These are phyloP conservation scores for Rhyacichthys aspro DNA, from an alignment of 2,797 vertebrate species.

Conservation along the genomic window DNA sequence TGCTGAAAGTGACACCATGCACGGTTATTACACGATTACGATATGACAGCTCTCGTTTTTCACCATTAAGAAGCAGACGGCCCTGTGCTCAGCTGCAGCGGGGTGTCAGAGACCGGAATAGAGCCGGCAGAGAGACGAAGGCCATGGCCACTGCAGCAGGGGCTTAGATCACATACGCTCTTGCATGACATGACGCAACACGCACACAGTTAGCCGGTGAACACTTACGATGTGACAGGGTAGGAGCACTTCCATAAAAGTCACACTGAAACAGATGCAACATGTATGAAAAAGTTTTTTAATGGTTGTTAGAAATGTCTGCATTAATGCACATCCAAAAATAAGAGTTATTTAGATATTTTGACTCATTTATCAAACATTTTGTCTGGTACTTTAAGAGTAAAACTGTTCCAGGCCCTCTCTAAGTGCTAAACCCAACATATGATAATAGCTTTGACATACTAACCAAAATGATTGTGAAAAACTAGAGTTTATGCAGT, in stretches of 20 bases:
- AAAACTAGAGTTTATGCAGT: slow-evolving; percentile 62
- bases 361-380: no score
- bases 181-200: slow-evolving; percentile 32
- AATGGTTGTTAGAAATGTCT: no score
- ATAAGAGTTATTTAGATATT: no score
- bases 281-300: not conserved
- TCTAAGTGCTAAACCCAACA: no score
- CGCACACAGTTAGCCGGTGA: slow-evolving; percentile 13
- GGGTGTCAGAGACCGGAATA: slow-evolving; percentile 60
- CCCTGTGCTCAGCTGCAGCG: slow-evolving; percentile 61
- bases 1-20: slow-evolving; percentile 77
- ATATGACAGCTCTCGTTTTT: slow-evolving; percentile 82
- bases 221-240: slow-evolving; percentile 14
- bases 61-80: slow-evolving; percentile 69
- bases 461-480: slow-evolving; percentile 31
- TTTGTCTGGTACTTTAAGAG: no score
- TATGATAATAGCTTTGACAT: not conserved
- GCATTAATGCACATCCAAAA: no score
- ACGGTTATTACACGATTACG: slow-evolving; percentile 80
- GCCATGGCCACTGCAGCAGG: slow-evolving; percentile 37
- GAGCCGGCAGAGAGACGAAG: slow-evolving; percentile 50
- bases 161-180: slow-evolving; percentile 54
- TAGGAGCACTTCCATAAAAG: slow-evolving; percentile 10
- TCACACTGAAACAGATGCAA: not conserved
- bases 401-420: no score